Evolutionary conservation across 2,113 vertebrate species (phyloP), one percentile per base, ranked within the genome.

Genomic region (Orthonyx spaldingii): DNA sequence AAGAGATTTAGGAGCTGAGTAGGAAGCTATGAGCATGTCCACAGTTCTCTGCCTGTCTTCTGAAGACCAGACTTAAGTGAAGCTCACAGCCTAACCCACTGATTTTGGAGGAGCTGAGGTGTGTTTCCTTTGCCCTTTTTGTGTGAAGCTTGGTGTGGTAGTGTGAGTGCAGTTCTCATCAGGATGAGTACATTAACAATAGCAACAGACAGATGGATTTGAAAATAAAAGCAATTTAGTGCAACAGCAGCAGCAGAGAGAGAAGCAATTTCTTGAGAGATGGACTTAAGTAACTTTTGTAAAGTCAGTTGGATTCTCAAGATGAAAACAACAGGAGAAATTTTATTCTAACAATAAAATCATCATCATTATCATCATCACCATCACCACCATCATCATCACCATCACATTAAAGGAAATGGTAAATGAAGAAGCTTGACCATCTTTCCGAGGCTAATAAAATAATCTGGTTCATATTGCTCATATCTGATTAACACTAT

Each of bases 131-230:
- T 50, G 35, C 8, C 10, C 13, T 4, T 44, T 85, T 44, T 20
- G 30, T 0, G 0, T 13, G 13, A 77, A 22, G 55, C 21, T 41
- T 0, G 0, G 3, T 27, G 21, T 70, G 52, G 26, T 2, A 9
- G 17, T 46, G 13, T 32, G 47, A 28, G 17, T 41, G 52, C 20
- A 32, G 52, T 9, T 70, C 19, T 81, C 11, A 56, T 35, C 52
- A 66, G 44, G 52, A 33, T 0, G 4, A 41, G 11, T 18, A 20
- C 21, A 18, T 37, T 42, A 82, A 68, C 86, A 88, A 64, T 21
- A 64, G 28, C 39, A 78, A 12, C 1, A 4, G 30, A 44, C 10
- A 69, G 23, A 20, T 7, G 17, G 47, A 60, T 85, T 85, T 82
- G 28, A 84, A 96, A 89, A 77, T 19, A 77, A 76, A 84, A 91